phyloP scores from a whole-genome alignment of 2,113 vertebrate species.

The Tachysurus vachellii region DNA sequence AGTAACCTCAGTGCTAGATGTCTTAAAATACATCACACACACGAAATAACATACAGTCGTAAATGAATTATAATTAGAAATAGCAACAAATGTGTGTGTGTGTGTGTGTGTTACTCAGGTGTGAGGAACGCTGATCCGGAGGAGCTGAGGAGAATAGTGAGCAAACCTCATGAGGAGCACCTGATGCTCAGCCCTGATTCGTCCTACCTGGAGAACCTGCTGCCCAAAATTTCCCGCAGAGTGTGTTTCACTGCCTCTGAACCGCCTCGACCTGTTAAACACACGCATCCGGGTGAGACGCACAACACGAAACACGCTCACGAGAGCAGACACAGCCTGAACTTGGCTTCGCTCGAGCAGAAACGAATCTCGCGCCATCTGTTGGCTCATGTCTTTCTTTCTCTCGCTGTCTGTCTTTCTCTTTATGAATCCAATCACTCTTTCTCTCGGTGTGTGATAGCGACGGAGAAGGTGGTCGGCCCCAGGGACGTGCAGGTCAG shows the following conservation, averaged over 20 bases:
- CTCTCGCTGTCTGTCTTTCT: neutral
- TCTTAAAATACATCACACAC: neutral
- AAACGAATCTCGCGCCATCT: neutral
- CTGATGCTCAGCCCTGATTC: constrained; percentile 71
- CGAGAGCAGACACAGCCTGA: neutral
- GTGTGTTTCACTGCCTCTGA: constrained; percentile 83
- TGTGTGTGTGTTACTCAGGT: constrained; percentile 63
- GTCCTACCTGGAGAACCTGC: constrained; percentile 67
- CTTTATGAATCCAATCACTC: neutral
- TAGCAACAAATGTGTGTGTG: neutral
- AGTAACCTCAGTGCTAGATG: neutral
- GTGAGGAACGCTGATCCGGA: constrained; percentile 72
- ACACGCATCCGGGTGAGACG: constrained; percentile 59
- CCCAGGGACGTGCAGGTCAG: constrained; percentile 78
- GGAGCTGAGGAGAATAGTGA: constrained; percentile 76
- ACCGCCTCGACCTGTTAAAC: constrained; percentile 74
- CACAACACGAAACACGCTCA: neutral
- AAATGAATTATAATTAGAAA: neutral
- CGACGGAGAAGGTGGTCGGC: constrained; percentile 66
- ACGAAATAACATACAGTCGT: neutral
- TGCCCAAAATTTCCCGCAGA: constrained; percentile 78
- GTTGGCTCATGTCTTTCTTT: neutral
- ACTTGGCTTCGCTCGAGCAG: neutral
- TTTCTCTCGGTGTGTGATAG: constrained; percentile 56
- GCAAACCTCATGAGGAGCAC: constrained; percentile 78